Evolutionary conservation across 1,140 invertebrate genomes (phyloP).

Genomic region (Idris sp.): DNA sequence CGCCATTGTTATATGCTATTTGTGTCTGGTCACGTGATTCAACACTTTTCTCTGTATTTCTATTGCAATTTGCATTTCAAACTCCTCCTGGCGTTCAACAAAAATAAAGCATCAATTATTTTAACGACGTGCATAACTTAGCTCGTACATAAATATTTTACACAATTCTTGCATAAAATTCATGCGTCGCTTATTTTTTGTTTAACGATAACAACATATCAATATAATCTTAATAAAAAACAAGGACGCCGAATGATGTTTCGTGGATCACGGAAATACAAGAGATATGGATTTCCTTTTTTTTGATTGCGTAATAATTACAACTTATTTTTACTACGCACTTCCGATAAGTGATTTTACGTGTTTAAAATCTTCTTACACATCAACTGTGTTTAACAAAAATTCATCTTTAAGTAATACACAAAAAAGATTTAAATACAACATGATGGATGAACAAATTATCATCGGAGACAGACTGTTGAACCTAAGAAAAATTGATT

Average conservation of each 20-base stretch:
- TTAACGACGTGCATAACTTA: conserved; percentile 3
- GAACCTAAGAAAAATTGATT: too few species aligned
- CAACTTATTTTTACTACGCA: not conserved
- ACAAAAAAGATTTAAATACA: too few species aligned
- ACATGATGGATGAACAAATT: too few species aligned
- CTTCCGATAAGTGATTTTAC: not conserved
- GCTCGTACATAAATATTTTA: not conserved
- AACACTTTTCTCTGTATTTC: conserved; percentile 18
- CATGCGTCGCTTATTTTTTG: conserved; percentile 2
- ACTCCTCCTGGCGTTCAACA: conserved; percentile 1
- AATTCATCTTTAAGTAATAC: too few species aligned
- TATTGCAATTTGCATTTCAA: conserved; percentile 14
- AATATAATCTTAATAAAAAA: conserved; percentile 10
- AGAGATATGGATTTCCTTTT: not conserved
- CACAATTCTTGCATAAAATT: conserved; percentile 16
- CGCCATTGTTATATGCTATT: conserved; percentile 33
- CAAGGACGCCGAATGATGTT: conserved; percentile 10
- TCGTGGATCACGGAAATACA: conserved; percentile 1
- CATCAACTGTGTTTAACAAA: too few species aligned
- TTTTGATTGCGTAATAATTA: not conserved
- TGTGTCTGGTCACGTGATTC: conserved; percentile 31
- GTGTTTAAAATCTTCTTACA: too few species aligned
- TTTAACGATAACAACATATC: conserved; percentile 4
- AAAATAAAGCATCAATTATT: conserved; percentile 18
- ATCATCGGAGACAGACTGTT: too few species aligned